Percentiles rank a stretch among this genome's conserved stretches.
Conservation (phyloP, 1,140 invertebrate genomes). For the Drosophila triauraria region DNA sequence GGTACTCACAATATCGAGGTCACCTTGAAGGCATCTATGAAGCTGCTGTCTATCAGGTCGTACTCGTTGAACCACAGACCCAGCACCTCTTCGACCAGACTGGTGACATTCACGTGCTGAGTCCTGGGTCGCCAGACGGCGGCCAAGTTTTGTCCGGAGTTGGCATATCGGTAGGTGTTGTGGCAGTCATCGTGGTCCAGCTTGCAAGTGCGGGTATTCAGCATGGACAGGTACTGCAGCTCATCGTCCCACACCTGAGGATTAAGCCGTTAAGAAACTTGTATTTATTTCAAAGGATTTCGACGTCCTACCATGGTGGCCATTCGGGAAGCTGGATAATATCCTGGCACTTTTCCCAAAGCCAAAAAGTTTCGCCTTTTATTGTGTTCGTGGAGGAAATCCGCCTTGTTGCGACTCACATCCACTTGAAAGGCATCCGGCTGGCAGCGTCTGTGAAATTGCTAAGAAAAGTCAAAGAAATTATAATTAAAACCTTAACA, state of each 20-base stretch:
- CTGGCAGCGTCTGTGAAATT: slow-evolving; percentile 67
- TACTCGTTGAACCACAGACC: slow-evolving; percentile 79
- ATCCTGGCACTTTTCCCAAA: slow-evolving; percentile 72
- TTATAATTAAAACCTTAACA: not conserved
- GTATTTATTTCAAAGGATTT: not conserved
- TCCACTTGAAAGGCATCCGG: slow-evolving; percentile 76
- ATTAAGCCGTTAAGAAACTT: not conserved
- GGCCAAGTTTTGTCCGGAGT: slow-evolving; percentile 76
- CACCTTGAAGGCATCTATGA: slow-evolving; percentile 69
- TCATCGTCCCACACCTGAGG: slow-evolving; percentile 82
- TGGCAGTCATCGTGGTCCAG: slow-evolving; percentile 82
- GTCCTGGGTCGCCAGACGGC: slow-evolving; percentile 69
- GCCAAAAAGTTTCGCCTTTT: slow-evolving; percentile 77
- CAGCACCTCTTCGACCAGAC: slow-evolving; percentile 71
- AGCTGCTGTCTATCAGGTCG: slow-evolving; percentile 71
- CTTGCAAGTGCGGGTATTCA: slow-evolving; percentile 77
- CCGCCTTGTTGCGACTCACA: slow-evolving; percentile 55
- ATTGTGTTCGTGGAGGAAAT: slow-evolving; percentile 79
- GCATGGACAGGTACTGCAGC: slow-evolving; percentile 74
- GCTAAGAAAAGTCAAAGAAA: slow-evolving; percentile 31
- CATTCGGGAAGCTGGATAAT: slow-evolving; percentile 79
- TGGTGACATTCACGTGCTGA: slow-evolving; percentile 70
- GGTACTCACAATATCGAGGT: slow-evolving; percentile 76
- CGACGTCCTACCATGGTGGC: slow-evolving; percentile 74
- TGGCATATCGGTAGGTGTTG: slow-evolving; percentile 77